These are phyloP conservation scores for Brachionus sp. DNA, from an alignment of 1,140 invertebrate species.

Conservation along the genomic window DNA sequence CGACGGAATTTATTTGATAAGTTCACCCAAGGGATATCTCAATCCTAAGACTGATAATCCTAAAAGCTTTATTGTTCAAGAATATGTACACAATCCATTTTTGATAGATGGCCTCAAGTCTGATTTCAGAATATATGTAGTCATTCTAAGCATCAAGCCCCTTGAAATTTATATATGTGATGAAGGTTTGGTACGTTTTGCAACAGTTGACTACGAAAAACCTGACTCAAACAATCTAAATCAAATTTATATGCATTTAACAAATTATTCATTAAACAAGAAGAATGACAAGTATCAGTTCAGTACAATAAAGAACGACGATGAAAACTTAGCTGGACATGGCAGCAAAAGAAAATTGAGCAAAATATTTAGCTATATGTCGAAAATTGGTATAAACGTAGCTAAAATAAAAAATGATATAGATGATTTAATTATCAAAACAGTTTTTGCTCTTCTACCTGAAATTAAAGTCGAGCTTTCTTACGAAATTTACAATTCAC, in stretches of 20 bases:
- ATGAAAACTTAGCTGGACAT: conserved; percentile 48
- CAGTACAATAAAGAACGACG: conserved; percentile 51
- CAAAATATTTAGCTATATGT: conserved; percentile 59
- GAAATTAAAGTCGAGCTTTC: conserved; percentile 59
- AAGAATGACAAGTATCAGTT: conserved; percentile 58
- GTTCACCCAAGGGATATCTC: conserved; percentile 55
- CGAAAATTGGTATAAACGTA: conserved; percentile 53
- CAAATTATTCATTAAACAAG: conserved; percentile 63
- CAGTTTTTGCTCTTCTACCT: conserved; percentile 61
- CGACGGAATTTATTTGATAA: conserved; percentile 62
- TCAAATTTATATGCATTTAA: conserved; percentile 61
- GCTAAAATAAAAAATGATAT: conserved; percentile 51
- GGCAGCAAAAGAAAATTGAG: conserved; percentile 61
- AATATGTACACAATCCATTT: conserved; percentile 61
- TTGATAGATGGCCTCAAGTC: conserved; percentile 62
- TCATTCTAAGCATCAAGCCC: conserved; percentile 60
- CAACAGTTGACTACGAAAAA: conserved; percentile 59
- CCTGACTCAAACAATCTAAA: conserved; percentile 48
- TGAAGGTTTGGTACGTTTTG: conserved; percentile 61
- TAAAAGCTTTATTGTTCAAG: conserved; percentile 53
- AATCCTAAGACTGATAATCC: conserved; percentile 34
- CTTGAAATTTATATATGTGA: conserved; percentile 61
- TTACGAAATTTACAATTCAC: not conserved
- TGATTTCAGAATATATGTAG: conserved; percentile 62
- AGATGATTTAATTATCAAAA: conserved; percentile 61